Base-by-base conservation (phyloP, 2,797 vertebrate genomes). In the Atherinosoma microstoma region DNA sequence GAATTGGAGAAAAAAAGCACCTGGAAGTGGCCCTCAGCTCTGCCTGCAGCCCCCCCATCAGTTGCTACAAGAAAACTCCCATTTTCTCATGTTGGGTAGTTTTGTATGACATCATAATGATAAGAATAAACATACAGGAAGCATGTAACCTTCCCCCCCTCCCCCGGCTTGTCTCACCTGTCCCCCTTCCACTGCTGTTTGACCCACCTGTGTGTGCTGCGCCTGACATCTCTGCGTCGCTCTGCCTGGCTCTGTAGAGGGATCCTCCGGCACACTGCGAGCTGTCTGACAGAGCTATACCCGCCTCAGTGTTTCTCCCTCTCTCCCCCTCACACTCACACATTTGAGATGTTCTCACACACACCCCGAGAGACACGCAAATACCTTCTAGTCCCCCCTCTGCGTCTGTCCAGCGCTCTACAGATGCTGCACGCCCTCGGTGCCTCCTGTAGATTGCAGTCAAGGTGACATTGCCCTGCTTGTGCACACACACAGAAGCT, bases 381-480 rank as follows among this genome's bases (percentile, higher is more conserved):
- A 84, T 72, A 86, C 84, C 80, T 79, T 79, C 78, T 75, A 54
- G 78, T 75, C 65, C 76, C 81, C 40, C 60, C 83, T 81, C 84
- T 67, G 74, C 79, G 78, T 65, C 77, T 86, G 90, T 91, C 90
- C 90, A 78, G 83, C 76, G 83, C 74, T 67, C 65, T 83, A 89
- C 80, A 89, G 91, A 93, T 92, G 91, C 83, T 67, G 84, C 73
- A 79, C 77, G 78, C 84, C 90, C 89, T 92, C 87, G 71, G 61
- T 86, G 86, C 82, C 87, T 88, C 79, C 85, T 88, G 84, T 85
- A 88, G 84, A 92, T 90, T 89, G 85, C 83, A 91, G 90, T 91
- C 93, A 94, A 94, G 93, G 93, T 94, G 93, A 93, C 92, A 93
- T 91, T 94, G 89, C 78, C 75, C 82, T 74, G 75, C 71, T 60